Evolutionary conservation across 64 coral and sea anemone genomes (phyloP), one percentile per base, ranked within the genome.

Genomic region (Dendronephthya gigantea): DNA sequence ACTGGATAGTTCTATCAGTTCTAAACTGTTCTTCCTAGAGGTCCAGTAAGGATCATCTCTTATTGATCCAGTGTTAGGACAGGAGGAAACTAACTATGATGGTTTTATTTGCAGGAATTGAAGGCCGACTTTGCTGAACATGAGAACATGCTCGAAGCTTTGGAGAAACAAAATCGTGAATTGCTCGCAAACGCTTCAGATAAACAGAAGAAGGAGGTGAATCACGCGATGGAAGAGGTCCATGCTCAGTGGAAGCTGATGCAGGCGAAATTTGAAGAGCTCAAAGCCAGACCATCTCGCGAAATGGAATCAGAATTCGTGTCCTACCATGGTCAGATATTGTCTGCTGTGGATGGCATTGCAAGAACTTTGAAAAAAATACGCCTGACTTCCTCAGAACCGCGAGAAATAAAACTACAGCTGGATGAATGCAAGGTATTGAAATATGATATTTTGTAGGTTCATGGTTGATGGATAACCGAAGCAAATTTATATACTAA

Each of bases 241-340:
- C 85, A 86, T 34, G 32, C 82, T 1, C 93, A 97, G 35, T 97
- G 94, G 94, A 69, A 45, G 27, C 62, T 84, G 9, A 85, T 97
- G 25, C 90, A 89, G 34, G 87, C 88, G n/a, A 84, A 90, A 40
- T 97, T 93, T 81, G 30, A 17, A 16, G 89, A 97, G 23, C 43
- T 97, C 36, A 93, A 91, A 82, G 85, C 90, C 2, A 91, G 93
- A 35, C 94, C 94, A 2, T 85, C 88, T 2, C 92, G 89, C n/a
- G 93, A 93, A 91, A 68, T 97, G 25, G 94, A 92, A 39, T 83
- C 91, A 1, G 92, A 97, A 48, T 97, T 97, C 47, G 94, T 93
- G 23, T 88, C 84, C 0, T 82, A 91, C 0, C 89, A 89, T 39
- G 94, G 94, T 0, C 91, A 97, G 48, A 89, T 92, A 22, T 59